These are phyloP conservation scores for Liposcelis brunnea DNA, from an alignment of 2,888 invertebrate genomes.

Conservation along the genomic window DNA sequence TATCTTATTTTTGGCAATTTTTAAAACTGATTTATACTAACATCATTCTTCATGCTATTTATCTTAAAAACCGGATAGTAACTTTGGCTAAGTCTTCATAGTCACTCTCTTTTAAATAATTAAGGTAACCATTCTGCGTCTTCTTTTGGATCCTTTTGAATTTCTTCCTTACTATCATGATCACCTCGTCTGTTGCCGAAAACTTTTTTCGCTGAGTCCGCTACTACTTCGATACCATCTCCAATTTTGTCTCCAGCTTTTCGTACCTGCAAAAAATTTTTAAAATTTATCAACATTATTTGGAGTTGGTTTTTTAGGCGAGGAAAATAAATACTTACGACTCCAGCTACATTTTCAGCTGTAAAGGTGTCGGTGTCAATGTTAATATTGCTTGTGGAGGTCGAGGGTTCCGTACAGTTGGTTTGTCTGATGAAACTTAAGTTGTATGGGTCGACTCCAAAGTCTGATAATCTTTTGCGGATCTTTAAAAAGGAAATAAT, in stretches of 20 bases:
- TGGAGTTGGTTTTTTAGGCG: too few relatives aligned
- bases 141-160: conserved; percentile 23
- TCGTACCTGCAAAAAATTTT: conserved; percentile 21
- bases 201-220: conserved; percentile 50
- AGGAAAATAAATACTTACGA: conserved; percentile 37
- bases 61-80: too few relatives aligned
- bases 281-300: too few relatives aligned
- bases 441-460: conserved; percentile 58
- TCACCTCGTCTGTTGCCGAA: conserved; percentile 37
- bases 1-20: too few relatives aligned
- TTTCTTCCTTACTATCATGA: conserved; percentile 13
- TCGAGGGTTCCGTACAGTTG: conserved; percentile 39
- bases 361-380: conserved; percentile 62
- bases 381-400: conserved; percentile 42
- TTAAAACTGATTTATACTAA: too few relatives aligned
- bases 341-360: conserved; percentile 50
- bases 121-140: conserved; percentile 42
- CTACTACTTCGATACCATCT: conserved; percentile 51
- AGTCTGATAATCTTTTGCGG: conserved; percentile 40
- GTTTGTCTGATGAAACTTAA: conserved; percentile 54
- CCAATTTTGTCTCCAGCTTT: conserved; percentile 57
- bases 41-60: too few relatives aligned
- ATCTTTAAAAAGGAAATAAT: conserved; percentile 29
- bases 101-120: neutral
- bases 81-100: too few relatives aligned